Evolutionary conservation across 2,888 invertebrate genomes (phyloP).

Genomic region (Leptothorax acervorum): DNA sequence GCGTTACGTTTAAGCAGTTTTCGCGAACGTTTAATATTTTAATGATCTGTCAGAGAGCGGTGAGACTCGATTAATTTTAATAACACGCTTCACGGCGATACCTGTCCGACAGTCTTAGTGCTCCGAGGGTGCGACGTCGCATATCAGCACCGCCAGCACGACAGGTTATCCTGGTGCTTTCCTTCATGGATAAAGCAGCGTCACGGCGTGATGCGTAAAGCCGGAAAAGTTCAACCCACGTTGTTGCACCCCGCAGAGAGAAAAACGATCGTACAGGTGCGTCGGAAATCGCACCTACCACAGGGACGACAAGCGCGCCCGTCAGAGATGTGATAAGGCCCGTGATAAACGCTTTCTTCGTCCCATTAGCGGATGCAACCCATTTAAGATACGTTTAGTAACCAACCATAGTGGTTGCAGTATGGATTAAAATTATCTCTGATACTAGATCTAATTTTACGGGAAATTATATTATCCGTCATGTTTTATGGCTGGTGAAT

Average conservation of each 20-base stretch:
- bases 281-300: constrained; percentile 64
- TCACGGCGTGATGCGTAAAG: constrained; percentile 71
- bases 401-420: background rate
- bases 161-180: constrained; percentile 53
- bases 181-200: constrained; percentile 62
- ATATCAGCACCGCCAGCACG: constrained; percentile 45
- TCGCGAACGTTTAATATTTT: constrained; percentile 37
- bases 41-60: constrained; percentile 32
- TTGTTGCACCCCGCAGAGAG: constrained; percentile 71
- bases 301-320: constrained; percentile 36
- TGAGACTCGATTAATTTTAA: constrained; percentile 61
- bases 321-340: constrained; percentile 41
- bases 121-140: constrained; percentile 47
- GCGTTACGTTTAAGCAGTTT: constrained; percentile 6
- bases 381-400: constrained; percentile 27
- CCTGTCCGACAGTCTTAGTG: constrained; percentile 53
- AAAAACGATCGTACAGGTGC: constrained; percentile 74
- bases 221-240: constrained; percentile 65
- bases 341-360: constrained; percentile 51
- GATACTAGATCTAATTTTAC: background rate
- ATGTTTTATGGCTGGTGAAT: background rate
- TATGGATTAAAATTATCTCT: background rate
- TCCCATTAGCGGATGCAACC: constrained; percentile 39
- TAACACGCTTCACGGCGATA: constrained; percentile 39
- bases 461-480: constrained; percentile 17